phyloP scores from a whole-genome alignment of 2,797 vertebrate genomes.

The Hylomyscus alleni region DNA sequence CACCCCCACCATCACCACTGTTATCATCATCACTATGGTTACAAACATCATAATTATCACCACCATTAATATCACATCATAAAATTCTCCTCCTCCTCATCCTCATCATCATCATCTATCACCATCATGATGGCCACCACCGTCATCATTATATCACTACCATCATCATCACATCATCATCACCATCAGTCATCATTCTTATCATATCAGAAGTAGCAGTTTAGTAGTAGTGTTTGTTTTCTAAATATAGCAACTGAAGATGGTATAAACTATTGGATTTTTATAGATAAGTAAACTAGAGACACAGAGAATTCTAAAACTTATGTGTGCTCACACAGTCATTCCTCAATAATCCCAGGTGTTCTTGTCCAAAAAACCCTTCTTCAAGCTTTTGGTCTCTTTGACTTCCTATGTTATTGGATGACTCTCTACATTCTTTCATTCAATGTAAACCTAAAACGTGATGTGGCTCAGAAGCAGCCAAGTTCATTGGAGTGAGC shows the following conservation, averaged over 20 bases:
- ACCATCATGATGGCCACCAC: background rate
- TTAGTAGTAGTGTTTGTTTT: background rate
- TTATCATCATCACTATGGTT: no score
- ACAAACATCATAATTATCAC: background rate
- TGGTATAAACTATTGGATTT: constrained; percentile 10
- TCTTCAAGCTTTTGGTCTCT: background rate
- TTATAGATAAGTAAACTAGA: background rate
- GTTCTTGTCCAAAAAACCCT: background rate
- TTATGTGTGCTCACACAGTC: background rate
- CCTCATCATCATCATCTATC: background rate
- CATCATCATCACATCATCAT: background rate
- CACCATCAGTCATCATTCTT: background rate
- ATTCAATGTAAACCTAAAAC: background rate
- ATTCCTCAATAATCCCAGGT: background rate
- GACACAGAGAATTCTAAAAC: background rate
- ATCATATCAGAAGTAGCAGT: background rate
- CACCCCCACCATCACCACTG: background rate
- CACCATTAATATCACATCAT: background rate
- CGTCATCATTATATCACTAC: background rate
- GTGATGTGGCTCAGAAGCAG: background rate
- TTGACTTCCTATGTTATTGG: background rate
- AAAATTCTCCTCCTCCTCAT: background rate
- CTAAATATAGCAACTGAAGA: background rate
- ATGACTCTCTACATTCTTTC: background rate
- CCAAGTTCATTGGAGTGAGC: background rate